Conservation (phyloP, 2,797 vertebrate genomes). For the Adrianichthys oophorus region DNA sequence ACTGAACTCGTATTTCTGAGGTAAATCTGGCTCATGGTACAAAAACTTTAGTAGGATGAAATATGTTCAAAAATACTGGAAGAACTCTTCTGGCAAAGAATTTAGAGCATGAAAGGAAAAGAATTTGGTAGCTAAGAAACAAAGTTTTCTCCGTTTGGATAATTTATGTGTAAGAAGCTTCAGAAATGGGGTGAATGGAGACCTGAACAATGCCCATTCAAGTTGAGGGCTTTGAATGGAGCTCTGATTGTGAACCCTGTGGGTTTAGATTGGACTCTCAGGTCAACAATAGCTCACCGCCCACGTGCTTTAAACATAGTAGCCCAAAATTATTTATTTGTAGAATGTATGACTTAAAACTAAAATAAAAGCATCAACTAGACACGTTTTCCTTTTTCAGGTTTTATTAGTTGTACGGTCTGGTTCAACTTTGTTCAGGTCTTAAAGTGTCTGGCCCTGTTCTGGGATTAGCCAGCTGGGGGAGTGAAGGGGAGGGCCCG, state of each 20-base stretch:
- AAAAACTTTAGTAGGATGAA: too few relatives aligned
- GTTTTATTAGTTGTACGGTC: background rate
- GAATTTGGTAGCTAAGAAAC: constrained; percentile 22
- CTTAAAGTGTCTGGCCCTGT: constrained; percentile 45
- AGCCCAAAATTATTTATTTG: background rate
- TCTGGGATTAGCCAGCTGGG: constrained; percentile 75
- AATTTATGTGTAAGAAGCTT: constrained; percentile 64
- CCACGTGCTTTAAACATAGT: constrained; percentile 21
- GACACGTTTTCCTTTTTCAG: constrained; percentile 1
- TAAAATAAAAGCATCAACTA: background rate
- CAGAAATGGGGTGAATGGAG: constrained; percentile 62
- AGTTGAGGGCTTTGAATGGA: constrained; percentile 63
- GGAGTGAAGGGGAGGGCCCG: constrained; percentile 64
- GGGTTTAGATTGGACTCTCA: constrained; percentile 44
- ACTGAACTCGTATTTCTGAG: too few relatives aligned
- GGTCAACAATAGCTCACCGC: constrained; percentile 56
- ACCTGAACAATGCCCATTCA: constrained; percentile 72
- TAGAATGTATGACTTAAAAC: background rate
- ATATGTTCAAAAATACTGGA: constrained; percentile 1
- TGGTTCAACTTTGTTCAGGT: constrained; percentile 38
- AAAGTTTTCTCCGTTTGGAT: constrained; percentile 39
- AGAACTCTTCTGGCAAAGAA: constrained; percentile 1
- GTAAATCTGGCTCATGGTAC: too few relatives aligned
- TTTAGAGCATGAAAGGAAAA: constrained; percentile 8
- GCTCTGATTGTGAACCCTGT: constrained; percentile 39